Evolutionary conservation across 53 echinoderm and acorn worm genomes (phyloP), one percentile per base, ranked within the genome.

Genomic region (Arbacia lixula): DNA sequence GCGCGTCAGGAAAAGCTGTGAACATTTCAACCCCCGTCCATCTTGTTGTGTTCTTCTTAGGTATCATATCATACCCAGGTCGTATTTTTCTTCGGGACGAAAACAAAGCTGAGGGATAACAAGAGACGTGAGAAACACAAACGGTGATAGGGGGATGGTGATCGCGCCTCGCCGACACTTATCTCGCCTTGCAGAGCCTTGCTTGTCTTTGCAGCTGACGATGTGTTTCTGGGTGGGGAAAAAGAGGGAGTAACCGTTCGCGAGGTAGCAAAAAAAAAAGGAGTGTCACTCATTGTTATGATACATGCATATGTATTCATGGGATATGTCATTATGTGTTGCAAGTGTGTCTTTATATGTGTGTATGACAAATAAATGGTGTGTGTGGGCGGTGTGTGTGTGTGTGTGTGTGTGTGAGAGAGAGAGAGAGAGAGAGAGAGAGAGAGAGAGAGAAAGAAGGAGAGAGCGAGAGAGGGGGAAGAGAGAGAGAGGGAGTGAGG

Each of bases 121-220:
- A 66, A 37, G 21, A 66, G 66, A 66, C 36, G 66, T 66, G 66
- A 66, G 66, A 66, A 66, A 37, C 36, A 66, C 36, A 66, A 66
- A 66, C 66, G 36, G 28, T 38, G 25, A 38, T 66, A 36, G 66
- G 36, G 0, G 5, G 66, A 21, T 37, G 22, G 37, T n/a, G 66
- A 38, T 66, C 38, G n/a, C 66, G 37, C 36, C 66, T 66, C 66
- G 36, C 38, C 37, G 31, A 35, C 66, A 36, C 66, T 66, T 66
- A 9, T 32, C 63, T 32, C 35, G 50, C 17, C 31, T 12, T 63
- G 17, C 34, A 5, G 31, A 4, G 16, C 17, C 35, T 5, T 31
- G 1, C 35, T 63, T 33, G 63, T 33, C 63, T 63, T 63, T 32
- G 66, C 66, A 66, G 66, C 66, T 66, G 66, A 66, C 63, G 33